Evolutionary conservation across 1,140 invertebrate species (phyloP).

Genomic region (Cotesia chilonis): DNA sequence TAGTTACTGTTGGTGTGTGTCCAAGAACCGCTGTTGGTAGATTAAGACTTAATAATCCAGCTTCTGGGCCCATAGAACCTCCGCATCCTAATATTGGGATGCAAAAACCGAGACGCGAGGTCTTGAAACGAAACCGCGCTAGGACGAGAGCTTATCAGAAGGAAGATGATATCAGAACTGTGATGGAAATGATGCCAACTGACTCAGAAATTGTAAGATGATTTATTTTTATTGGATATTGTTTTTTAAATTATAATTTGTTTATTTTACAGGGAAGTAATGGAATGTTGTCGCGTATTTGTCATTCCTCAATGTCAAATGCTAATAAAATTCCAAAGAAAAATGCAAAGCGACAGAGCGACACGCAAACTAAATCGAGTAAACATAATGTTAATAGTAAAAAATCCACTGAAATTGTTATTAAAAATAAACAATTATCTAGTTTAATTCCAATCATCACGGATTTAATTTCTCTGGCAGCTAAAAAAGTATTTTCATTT

Average conservation of each 20-base stretch:
- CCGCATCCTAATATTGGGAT: constrained; percentile 42
- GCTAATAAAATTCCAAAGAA: constrained; percentile 32
- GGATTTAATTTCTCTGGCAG: constrained; percentile 50
- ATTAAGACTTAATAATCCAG: constrained; percentile 35
- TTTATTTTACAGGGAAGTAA: constrained; percentile 47
- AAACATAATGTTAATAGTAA: constrained; percentile 20
- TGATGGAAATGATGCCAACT: constrained; percentile 57
- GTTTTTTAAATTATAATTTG: no score
- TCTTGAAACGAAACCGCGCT: constrained; percentile 31
- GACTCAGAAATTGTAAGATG: constrained; percentile 54
- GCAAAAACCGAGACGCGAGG: constrained; percentile 38
- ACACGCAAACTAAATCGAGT: constrained; percentile 30
- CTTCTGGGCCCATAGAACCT: constrained; percentile 40
- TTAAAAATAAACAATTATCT: constrained; percentile 48
- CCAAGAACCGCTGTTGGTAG: neutral
- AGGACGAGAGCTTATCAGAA: constrained; percentile 49
- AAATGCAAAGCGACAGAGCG: constrained; percentile 16
- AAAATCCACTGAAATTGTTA: neutral
- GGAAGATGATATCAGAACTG: constrained; percentile 61
- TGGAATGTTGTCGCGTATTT: constrained; percentile 16
- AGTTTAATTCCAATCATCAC: constrained; percentile 55
- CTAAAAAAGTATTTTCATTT: constrained; percentile 46
- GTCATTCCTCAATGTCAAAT: constrained; percentile 9
- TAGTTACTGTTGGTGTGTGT: constrained; percentile 30
- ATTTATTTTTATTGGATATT: no score